Conservation (phyloP, 2,113 vertebrate genomes). For the Pterocles gutturalis region DNA sequence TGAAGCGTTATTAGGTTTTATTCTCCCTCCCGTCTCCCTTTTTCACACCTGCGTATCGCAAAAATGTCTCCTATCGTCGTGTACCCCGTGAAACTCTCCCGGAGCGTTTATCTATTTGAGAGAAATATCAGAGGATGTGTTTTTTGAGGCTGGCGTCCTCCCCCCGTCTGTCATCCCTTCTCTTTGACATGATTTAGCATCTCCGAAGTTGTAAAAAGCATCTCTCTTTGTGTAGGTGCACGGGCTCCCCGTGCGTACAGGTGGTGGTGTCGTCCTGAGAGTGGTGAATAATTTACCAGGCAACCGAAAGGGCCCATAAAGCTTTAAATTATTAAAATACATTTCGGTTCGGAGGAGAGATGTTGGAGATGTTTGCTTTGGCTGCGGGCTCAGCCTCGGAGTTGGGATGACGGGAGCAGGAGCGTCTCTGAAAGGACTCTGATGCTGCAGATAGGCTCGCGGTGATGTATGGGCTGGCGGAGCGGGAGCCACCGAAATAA, state of each 20-base stretch:
- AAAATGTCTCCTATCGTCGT: slow-evolving; percentile 23
- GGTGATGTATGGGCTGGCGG: slow-evolving; percentile 39
- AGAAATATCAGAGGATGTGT: slow-evolving; percentile 46
- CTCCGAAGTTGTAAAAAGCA: slow-evolving; percentile 68
- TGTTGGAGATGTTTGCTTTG: slow-evolving; percentile 69
- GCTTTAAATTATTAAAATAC: slow-evolving; percentile 75
- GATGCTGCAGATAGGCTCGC: neutral
- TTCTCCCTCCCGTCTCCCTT: slow-evolving; percentile 24
- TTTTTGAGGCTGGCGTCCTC: slow-evolving; percentile 63
- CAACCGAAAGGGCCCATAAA: slow-evolving; percentile 48
- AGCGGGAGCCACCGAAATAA: neutral
- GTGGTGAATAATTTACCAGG: slow-evolving; percentile 75
- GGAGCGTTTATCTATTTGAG: slow-evolving; percentile 8
- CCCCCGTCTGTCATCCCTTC: slow-evolving; percentile 55
- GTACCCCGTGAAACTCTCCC: neutral
- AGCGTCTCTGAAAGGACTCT: neutral
- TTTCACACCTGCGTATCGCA: slow-evolving; percentile 47
- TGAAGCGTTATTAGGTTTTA: slow-evolving; percentile 36
- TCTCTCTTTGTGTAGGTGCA: slow-evolving; percentile 1
- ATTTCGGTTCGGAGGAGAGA: slow-evolving; percentile 66
- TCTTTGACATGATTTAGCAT: slow-evolving; percentile 72
- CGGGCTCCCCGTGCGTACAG: neutral
- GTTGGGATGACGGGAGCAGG: neutral
- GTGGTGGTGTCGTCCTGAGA: slow-evolving; percentile 10
- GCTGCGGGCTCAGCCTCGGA: neutral